A percentile compares a stretch with the other conserved stretches of the same genome.
phyloP scores from a whole-genome alignment of 2,113 vertebrate genomes.

The Mixornis gularis region DNA sequence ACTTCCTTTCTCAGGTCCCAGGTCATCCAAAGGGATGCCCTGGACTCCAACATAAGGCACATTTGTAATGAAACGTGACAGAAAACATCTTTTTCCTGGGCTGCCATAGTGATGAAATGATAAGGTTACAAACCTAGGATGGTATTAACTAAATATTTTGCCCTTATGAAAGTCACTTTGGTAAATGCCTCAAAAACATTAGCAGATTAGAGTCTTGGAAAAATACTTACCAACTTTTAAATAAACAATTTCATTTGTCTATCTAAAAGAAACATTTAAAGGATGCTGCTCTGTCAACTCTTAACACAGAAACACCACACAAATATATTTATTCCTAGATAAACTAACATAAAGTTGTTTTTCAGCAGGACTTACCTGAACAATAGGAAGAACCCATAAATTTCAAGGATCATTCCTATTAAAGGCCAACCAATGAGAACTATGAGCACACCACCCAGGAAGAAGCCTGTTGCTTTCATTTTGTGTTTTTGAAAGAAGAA shows the following conservation, averaged over 20 bases:
- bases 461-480: conserved; percentile 93
- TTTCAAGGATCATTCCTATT: conserved; percentile 91
- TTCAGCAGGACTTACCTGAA: conserved; percentile 81
- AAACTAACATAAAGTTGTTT: not conserved
- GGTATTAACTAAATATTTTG: not conserved
- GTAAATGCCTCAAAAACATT: not conserved
- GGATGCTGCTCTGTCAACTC: not conserved
- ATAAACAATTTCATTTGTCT: not conserved
- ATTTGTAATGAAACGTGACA: not conserved
- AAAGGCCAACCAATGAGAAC: conserved; percentile 96
- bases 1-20: no score
- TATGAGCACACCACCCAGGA: conserved; percentile 92
- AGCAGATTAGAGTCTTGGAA: not conserved
- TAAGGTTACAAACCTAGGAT: not conserved
- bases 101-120: not conserved
- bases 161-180: not conserved
- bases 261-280: not conserved
- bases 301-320: not conserved
- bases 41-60: no score
- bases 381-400: conserved; percentile 95
- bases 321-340: not conserved
- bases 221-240: not conserved
- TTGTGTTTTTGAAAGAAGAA: conserved; percentile 99
- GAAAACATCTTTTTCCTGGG: not conserved
- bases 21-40: no score